Conservation (phyloP, 2,113 vertebrate species). For the Oceanodroma tethys region DNA sequence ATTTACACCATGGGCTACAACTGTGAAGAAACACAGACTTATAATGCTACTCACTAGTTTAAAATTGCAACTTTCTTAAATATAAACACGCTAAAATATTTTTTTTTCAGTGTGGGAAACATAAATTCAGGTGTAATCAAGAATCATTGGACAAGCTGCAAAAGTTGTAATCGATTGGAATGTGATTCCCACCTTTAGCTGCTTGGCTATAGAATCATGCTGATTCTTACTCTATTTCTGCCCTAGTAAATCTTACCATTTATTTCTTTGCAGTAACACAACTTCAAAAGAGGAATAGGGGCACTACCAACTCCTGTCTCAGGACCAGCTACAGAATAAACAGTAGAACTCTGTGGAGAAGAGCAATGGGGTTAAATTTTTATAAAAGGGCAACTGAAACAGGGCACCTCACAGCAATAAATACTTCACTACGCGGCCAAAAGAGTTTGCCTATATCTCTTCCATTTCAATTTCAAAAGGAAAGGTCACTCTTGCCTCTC, state of each 20-base stretch:
- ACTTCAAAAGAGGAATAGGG: not conserved
- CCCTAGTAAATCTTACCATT: not conserved
- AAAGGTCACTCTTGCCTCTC: not conserved
- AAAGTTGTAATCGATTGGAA: not conserved
- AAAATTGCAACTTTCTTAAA: not conserved
- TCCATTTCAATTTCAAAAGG: not conserved
- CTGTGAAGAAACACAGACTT: not conserved
- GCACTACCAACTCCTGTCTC: not conserved
- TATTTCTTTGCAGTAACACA: not conserved
- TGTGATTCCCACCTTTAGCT: not conserved
- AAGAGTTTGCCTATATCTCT: not conserved
- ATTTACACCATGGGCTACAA: constrained; percentile 14
- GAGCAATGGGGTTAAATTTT: not conserved
- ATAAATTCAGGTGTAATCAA: not conserved
- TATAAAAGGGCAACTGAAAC: not conserved
- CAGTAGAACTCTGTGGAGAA: not conserved
- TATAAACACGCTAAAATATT: not conserved
- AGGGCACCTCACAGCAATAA: not conserved
- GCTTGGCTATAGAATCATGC: not conserved
- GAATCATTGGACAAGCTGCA: not conserved
- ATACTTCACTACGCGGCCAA: not conserved
- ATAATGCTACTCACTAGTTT: not conserved
- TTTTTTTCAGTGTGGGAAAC: not conserved
- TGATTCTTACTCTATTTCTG: not conserved
- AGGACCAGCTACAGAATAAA: not conserved